These are phyloP conservation scores for Gadopsis bispinosus DNA, from an alignment of 2,797 vertebrate genomes.

Conservation along the genomic window DNA sequence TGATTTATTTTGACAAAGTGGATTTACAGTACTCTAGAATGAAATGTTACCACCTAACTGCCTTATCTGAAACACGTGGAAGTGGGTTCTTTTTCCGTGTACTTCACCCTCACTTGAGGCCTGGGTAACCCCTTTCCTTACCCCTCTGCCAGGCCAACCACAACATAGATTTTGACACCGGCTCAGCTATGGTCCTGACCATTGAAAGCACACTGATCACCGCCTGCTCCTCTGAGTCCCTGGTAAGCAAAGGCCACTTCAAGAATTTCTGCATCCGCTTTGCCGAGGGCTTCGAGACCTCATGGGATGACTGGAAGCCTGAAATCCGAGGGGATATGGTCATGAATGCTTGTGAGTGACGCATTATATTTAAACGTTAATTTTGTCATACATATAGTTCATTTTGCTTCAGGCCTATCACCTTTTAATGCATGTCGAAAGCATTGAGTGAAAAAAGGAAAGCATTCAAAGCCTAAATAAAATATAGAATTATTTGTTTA, in stretches of 20 bases:
- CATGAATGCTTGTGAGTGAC: constrained; percentile 97
- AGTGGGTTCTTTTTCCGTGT: constrained; percentile 33
- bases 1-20: background rate
- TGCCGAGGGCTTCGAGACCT: constrained; percentile 98
- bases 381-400: background rate
- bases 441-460: background rate
- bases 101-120: background rate
- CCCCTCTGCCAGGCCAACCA: constrained; percentile 89
- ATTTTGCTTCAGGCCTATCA: background rate
- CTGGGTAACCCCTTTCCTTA: constrained; percentile 30
- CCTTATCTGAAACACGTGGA: constrained; percentile 34
- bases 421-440: background rate
- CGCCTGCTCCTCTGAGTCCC: constrained; percentile 97
- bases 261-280: constrained; percentile 99
- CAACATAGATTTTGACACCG: constrained; percentile 93
- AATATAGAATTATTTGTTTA: background rate
- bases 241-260: constrained; percentile 99
- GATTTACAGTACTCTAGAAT: constrained; percentile 14
- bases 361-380: background rate
- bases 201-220: constrained; percentile 99
- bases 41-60: constrained; percentile 58
- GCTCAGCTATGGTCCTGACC: constrained; percentile 96
- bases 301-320: constrained; percentile 99
- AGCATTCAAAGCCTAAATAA: background rate
- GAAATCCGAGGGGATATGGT: constrained; percentile 93